phyloP scores from a whole-genome alignment of 2,888 invertebrate genomes.

The Lutraria lutraria region DNA sequence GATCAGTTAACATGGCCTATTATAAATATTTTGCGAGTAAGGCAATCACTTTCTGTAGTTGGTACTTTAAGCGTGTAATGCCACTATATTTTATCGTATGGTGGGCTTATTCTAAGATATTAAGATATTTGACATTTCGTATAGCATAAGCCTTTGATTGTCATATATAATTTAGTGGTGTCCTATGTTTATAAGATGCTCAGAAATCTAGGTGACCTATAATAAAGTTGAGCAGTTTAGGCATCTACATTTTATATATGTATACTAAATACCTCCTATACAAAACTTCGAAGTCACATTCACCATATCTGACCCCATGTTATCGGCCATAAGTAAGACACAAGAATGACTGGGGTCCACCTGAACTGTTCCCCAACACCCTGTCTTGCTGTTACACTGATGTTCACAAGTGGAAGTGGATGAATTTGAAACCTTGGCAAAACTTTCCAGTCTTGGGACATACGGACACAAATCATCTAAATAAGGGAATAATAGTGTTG shows the following conservation, averaged over 20 bases:
- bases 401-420: neutral
- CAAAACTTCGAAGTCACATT: neutral
- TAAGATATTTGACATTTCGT: neutral
- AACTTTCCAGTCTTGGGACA: neutral
- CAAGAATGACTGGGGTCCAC: neutral
- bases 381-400: neutral
- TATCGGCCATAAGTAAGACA: neutral
- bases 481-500: neutral
- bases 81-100: neutral
- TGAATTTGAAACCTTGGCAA: neutral
- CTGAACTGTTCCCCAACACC: neutral
- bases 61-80: no score
- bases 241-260: neutral
- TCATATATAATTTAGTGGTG: neutral
- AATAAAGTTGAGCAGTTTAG: neutral
- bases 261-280: neutral
- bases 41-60: no score
- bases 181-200: neutral
- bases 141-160: neutral
- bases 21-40: no score
- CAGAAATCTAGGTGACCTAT: neutral
- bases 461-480: neutral
- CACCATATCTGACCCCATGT: neutral
- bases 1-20: neutral
- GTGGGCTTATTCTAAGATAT: neutral